A percentile compares a stretch with the other conserved stretches of the same genome.
phyloP scores from a whole-genome alignment of 2,113 vertebrate species.

The Apteryx owenii region DNA sequence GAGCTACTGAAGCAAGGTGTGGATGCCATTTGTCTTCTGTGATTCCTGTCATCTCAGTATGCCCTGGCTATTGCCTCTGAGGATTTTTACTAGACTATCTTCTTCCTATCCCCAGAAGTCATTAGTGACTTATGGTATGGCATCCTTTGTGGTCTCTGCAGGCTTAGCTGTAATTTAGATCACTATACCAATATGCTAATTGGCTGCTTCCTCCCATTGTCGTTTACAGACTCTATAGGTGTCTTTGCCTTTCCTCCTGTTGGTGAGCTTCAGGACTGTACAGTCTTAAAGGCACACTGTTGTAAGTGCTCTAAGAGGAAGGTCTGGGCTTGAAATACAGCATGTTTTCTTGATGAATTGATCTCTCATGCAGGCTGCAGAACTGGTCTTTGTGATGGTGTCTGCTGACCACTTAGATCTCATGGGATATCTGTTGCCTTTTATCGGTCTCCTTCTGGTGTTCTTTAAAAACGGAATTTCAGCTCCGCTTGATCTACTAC shows the following conservation, averaged over 20 bases:
- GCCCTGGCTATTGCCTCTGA: background rate
- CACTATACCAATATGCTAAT: background rate
- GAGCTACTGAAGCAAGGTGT: background rate
- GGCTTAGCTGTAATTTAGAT: conserved; percentile 1
- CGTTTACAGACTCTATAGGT: background rate
- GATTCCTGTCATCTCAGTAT: background rate
- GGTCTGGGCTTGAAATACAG: background rate
- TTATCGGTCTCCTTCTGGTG: background rate
- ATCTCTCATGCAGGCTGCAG: background rate
- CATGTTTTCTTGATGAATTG: background rate
- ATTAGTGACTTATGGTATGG: background rate
- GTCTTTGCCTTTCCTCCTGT: background rate
- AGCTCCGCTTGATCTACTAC: background rate
- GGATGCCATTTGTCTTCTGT: background rate
- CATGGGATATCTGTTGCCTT: background rate
- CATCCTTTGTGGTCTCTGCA: background rate
- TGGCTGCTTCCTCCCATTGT: background rate
- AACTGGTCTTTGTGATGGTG: background rate
- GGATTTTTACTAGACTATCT: background rate
- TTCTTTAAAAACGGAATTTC: background rate
- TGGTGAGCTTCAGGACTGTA: background rate
- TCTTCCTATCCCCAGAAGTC: background rate
- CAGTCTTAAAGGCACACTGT: background rate
- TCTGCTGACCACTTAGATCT: background rate
- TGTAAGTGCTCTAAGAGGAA: background rate